phyloP scores from a whole-genome alignment of 2,797 vertebrate genomes.

The Ispidina picta region DNA sequence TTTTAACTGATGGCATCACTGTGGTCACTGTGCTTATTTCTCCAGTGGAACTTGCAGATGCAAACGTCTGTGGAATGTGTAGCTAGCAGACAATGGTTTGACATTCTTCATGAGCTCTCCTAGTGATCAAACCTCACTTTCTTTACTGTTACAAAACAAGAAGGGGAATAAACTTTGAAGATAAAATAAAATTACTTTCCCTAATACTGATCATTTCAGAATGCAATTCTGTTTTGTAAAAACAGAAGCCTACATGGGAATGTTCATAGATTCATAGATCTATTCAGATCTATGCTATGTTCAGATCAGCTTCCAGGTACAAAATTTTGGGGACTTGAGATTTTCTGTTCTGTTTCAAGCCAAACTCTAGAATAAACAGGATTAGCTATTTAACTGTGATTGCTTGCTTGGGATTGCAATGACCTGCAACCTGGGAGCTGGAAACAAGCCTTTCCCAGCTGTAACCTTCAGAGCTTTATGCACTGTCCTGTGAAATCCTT shows the following conservation, averaged over 20 bases:
- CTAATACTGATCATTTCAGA: background rate
- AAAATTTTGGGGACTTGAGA: background rate
- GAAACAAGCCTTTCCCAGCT: background rate
- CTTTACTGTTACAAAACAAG: background rate
- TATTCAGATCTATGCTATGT: too few relatives aligned
- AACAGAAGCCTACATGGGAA: background rate
- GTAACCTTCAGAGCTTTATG: background rate
- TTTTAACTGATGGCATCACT: background rate
- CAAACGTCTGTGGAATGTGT: background rate
- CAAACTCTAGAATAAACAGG: background rate
- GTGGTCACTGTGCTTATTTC: conserved; percentile 1
- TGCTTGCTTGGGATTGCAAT: background rate
- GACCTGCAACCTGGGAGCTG: background rate
- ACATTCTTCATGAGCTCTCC: background rate
- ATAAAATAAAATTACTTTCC: background rate
- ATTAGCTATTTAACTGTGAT: background rate
- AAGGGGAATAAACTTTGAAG: background rate
- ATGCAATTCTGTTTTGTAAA: background rate
- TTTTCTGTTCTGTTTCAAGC: conserved; percentile 1
- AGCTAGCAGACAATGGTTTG: background rate
- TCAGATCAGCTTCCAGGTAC: background rate
- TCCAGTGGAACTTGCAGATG: conserved; percentile 15
- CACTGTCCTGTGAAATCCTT: background rate
- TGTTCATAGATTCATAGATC: too few relatives aligned
- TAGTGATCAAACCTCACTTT: background rate